Evolutionary conservation across 2,113 vertebrate species (phyloP).

Genomic region (Cyprinodon variegatus): DNA sequence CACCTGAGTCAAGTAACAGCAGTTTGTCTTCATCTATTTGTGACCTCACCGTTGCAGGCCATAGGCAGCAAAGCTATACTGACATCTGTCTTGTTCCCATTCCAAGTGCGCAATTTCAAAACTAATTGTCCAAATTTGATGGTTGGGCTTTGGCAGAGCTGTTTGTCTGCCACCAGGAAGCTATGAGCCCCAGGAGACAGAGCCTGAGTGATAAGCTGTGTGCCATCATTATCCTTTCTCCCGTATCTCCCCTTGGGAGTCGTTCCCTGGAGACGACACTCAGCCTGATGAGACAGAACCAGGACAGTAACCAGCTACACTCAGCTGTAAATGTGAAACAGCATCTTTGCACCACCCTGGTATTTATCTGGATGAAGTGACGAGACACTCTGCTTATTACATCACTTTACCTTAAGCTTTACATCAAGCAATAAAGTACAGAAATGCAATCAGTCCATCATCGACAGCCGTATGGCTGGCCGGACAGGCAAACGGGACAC

Average conservation of each 20-base stretch:
- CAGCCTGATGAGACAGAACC: conserved; percentile 57
- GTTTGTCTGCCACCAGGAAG: conserved; percentile 37
- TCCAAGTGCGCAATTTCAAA: background rate
- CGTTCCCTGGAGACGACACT: conserved; percentile 61
- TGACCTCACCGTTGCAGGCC: background rate
- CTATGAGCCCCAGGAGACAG: conserved; percentile 39
- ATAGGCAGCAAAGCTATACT: background rate
- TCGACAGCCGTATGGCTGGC: background rate
- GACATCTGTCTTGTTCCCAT: conserved; percentile 8
- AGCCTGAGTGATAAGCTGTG: conserved; percentile 53
- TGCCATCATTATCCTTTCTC: conserved; percentile 58
- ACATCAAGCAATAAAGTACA: background rate
- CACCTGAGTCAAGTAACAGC: background rate
- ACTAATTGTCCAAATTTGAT: background rate
- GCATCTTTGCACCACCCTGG: conserved; percentile 11
- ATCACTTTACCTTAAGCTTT: background rate
- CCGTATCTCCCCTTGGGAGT: conserved; percentile 50
- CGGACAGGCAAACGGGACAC: too few species aligned
- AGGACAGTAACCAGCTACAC: conserved; percentile 43
- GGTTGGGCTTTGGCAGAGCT: conserved; percentile 10
- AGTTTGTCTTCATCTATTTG: background rate
- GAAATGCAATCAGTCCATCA: background rate
- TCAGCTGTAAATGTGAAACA: background rate
- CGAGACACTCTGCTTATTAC: background rate
- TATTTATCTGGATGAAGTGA: conserved; percentile 11